phyloP scores from a whole-genome alignment of 2,113 vertebrate species.

The Helogale parvula region DNA sequence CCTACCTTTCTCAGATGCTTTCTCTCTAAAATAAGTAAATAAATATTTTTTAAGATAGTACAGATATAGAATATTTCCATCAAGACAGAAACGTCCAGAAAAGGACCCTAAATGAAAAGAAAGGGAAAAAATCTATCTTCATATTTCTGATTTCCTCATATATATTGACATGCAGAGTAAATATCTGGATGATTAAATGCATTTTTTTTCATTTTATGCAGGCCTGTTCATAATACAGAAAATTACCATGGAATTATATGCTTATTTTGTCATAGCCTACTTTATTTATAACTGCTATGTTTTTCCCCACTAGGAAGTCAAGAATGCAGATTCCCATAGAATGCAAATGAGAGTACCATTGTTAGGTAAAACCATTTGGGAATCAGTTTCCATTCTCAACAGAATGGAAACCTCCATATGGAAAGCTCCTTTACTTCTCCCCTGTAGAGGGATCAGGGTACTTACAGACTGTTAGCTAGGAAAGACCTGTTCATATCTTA shows the following conservation, averaged over 20 bases:
- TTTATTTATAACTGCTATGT: background rate
- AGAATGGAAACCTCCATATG: background rate
- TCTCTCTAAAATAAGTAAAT: too few relatives aligned
- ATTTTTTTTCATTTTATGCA: background rate
- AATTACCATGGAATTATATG: background rate
- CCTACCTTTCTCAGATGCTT: too few relatives aligned
- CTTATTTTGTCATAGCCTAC: background rate
- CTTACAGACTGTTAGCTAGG: background rate
- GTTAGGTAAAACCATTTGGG: background rate
- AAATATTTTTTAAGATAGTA: too few relatives aligned
- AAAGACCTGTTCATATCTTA: background rate
- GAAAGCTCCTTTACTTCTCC: fast-evolving
- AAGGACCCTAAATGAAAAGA: background rate
- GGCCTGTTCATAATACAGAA: background rate
- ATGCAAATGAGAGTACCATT: background rate
- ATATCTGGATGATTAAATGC: background rate
- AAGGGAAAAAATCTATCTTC: fast-evolving
- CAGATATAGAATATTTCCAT: background rate
- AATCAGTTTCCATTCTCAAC: background rate
- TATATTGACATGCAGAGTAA: background rate
- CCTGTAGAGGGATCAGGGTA: background rate
- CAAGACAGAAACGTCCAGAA: background rate
- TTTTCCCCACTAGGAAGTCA: background rate
- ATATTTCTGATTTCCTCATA: background rate
- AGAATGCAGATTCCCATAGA: background rate